Evolutionary conservation across 2,888 invertebrate genomes (phyloP).

Genomic region (Scelioninae gen. 2): DNA sequence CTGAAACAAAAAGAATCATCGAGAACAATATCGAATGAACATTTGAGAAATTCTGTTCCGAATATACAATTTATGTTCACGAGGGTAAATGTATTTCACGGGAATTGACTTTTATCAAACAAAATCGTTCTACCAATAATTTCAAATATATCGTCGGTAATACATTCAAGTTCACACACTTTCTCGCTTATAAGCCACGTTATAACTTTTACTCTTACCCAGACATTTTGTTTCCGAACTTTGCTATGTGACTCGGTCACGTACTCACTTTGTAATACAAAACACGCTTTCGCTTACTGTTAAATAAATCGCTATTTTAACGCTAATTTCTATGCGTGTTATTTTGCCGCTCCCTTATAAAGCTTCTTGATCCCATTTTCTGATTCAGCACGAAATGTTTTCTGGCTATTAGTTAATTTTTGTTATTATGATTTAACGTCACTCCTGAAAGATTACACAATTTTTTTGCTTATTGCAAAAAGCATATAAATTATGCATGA

Average conservation of each 20-base stretch:
- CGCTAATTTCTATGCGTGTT: conserved; percentile 56
- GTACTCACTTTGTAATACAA: conserved; percentile 50
- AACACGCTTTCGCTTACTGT: conserved; percentile 52
- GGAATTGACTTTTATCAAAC: conserved; percentile 28
- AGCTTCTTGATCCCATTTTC: conserved; percentile 54
- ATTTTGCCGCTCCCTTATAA: conserved; percentile 33
- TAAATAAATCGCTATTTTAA: conserved; percentile 56
- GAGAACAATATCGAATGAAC: too few species aligned
- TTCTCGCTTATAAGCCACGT: conserved; percentile 43
- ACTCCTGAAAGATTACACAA: conserved; percentile 5
- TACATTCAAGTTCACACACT: conserved; percentile 37
- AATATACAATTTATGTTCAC: too few species aligned
- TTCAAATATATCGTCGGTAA: conserved; percentile 30
- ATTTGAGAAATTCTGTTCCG: too few species aligned
- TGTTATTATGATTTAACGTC: conserved; percentile 29
- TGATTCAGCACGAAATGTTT: conserved; percentile 46
- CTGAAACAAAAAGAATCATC: too few species aligned
- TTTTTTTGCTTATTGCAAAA: too few species aligned
- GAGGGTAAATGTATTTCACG: too few species aligned
- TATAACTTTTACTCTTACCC: conserved; percentile 49
- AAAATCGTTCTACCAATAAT: conserved; percentile 17
- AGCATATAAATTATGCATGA: too few species aligned
- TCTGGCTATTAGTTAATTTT: conserved; percentile 43
- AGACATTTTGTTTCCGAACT: conserved; percentile 45
- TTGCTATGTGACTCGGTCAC: conserved; percentile 44